Percentiles rank a stretch among this genome's conserved stretches.
phyloP scores from a whole-genome alignment of 1,140 invertebrate species.

The Monomorium pharaonis region DNA sequence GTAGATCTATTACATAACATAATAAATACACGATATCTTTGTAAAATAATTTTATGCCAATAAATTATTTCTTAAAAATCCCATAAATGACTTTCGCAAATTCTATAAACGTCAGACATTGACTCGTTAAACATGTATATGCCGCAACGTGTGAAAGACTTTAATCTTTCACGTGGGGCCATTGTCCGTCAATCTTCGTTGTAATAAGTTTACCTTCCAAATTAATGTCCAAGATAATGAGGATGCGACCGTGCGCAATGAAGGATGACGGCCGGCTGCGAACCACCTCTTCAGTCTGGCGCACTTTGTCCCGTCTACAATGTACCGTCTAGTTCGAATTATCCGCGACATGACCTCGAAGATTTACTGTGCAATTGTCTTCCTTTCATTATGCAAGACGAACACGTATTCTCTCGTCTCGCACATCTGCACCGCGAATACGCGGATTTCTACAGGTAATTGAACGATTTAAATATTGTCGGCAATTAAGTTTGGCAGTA shows the following conservation, averaged over 20 bases:
- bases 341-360: constrained; percentile 20
- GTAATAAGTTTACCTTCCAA: constrained; percentile 68
- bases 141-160: neutral
- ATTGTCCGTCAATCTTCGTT: constrained; percentile 78
- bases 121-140: neutral
- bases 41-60: neutral
- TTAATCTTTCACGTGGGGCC: constrained; percentile 30
- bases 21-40: neutral
- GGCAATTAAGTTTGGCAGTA: neutral
- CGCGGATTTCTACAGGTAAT: constrained; percentile 13
- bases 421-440: neutral
- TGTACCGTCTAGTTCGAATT: constrained; percentile 4
- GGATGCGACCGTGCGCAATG: constrained; percentile 32
- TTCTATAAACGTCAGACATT: neutral
- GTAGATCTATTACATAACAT: neutral
- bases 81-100: neutral
- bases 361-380: constrained; percentile 14
- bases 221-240: constrained; percentile 69
- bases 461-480: neutral
- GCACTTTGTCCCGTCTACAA: constrained; percentile 9
- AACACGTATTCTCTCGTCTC: neutral
- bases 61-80: neutral
- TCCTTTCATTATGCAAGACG: constrained; percentile 26
- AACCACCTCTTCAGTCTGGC: constrained; percentile 7
- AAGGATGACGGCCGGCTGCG: neutral